Evolutionary conservation across 1,140 invertebrate species (phyloP), one percentile per base, ranked within the genome.

Genomic region (Eciton burchellii): DNA sequence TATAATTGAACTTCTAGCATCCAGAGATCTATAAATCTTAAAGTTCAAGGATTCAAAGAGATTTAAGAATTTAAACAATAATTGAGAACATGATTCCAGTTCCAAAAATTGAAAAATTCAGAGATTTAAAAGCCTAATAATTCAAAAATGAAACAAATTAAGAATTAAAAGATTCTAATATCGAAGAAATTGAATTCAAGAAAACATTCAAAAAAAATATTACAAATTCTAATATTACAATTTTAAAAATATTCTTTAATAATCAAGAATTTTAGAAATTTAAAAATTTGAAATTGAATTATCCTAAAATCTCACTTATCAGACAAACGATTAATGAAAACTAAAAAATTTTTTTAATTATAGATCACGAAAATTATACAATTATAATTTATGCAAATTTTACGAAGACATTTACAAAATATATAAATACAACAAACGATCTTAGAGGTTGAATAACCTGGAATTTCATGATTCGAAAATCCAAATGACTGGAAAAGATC

Each of bases 21-120:
- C 35, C 35, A 68, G 65, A 45, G 29, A 65, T 76, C 45, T 19
- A 41, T 63, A 68, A 1, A 41, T 77, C 47, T 79, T 68, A 54
- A 19, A 11, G 3, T 66, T 77, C 29, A 43, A 76, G 5, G 0
- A 11, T 63, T 63, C 9, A 9, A 45, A 26, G n/a, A 56, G n/a
- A 56, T 56, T 68, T 4, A 19, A 43, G 60, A 26, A 54, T 76
- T 47, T 16, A 54, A 68, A 68, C 35, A 47, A 56, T 21, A 57
- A 45, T 52, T 65, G 66, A 43, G 68, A 26, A 11, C 35, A 56
- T 19, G 21, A 56, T 74, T 43, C 26, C 12, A 29, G 12, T 49
- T 65, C 3, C 24, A 63, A 29, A 56, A 76, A 76, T 52, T 35
- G 41, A 74, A 74, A 8, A 63, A n/a, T 63, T 63, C 5, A 5